Base-by-base conservation (phyloP, 1,140 invertebrate species). In the Drosophila sp. region DNA sequence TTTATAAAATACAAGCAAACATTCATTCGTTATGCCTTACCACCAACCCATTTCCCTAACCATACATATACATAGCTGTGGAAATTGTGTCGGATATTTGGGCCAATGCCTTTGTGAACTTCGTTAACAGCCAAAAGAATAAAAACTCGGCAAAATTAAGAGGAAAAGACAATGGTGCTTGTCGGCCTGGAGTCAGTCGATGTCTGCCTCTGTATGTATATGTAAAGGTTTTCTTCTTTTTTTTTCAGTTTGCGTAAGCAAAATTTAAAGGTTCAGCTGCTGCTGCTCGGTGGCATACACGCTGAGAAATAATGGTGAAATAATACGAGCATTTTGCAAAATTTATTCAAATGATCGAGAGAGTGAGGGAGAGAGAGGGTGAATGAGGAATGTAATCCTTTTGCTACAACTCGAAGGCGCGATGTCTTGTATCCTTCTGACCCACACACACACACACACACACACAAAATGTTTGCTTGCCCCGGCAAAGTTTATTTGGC, bases 1-100 rank as follows among this genome's bases (percentile, higher is more conserved):
- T 81, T 73, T 81, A 73, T 81, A 80, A 73, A 81, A 81, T 74
- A 74, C 75, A 76, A 76, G 73, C 40, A 72, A 69, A 61, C 74
- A 78, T 72, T 72, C 58, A 58, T 61, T 60, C 70, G 74, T 35
- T 50, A 38, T 38, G 35, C 35, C 35, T 33, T 63, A 25, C 32
- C 57, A 68, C 50, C 17, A 63, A 30, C 23, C 25, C 66, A 23
- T 44, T 54, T 11, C 10, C n/a, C 65, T 40, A 60, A 64, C 33
- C 50, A 62, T 44, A 55, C 57, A 17, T 17, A 17, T 17, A 17
- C 17, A 17, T 17, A 56, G 10, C 65, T 74, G 76, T 82, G 64
- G 54, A 67, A 82, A 82, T 58, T 82, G 67, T 66, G 64, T 71
- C 55, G 79, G 73, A 81, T 67, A 58, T 70, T 60, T 60, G 79